Percentiles rank a stretch among this genome's conserved stretches.
Evolutionary conservation across 1,140 invertebrate genomes (phyloP).

Genomic region (Ips nitidus): DNA sequence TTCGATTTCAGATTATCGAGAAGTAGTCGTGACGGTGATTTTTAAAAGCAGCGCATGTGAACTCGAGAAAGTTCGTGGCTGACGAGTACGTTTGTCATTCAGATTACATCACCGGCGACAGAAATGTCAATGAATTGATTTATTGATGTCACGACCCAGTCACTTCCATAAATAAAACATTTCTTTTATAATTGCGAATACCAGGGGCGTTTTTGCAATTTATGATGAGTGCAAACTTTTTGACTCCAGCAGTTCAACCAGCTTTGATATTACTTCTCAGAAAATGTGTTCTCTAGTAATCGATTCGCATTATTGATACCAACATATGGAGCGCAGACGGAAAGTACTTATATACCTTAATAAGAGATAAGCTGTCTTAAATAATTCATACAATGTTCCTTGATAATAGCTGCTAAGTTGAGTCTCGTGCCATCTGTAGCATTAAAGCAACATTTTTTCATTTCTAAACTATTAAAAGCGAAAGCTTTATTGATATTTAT

Average conservation of each 20-base stretch:
- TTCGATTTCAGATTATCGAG: slow-evolving; percentile 22
- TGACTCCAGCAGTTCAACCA: too few relatives aligned
- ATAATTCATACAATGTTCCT: background rate
- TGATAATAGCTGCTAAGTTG: too few relatives aligned
- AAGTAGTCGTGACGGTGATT: slow-evolving; percentile 20
- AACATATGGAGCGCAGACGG: background rate
- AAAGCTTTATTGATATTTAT: background rate
- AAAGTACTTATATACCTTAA: background rate
- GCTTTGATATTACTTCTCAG: too few relatives aligned
- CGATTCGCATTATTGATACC: too few relatives aligned
- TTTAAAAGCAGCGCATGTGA: slow-evolving; percentile 25
- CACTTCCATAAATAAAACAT: slow-evolving; percentile 24
- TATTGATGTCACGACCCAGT: slow-evolving; percentile 22
- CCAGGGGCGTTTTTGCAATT: slow-evolving; percentile 1
- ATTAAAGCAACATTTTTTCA: too few relatives aligned
- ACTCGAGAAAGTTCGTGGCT: slow-evolving; percentile 31
- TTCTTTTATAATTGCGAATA: slow-evolving; percentile 24
- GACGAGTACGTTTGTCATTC: slow-evolving; percentile 33
- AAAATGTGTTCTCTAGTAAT: too few relatives aligned
- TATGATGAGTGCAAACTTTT: background rate
- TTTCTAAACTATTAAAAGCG: background rate
- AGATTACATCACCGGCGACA: slow-evolving; percentile 27
- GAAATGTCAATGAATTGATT: slow-evolving; percentile 31
- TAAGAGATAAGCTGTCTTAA: background rate
- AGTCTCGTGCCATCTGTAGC: too few relatives aligned